These are phyloP conservation scores for Dinomys branickii DNA, from an alignment of 2,113 vertebrate genomes.

Conservation along the genomic window DNA sequence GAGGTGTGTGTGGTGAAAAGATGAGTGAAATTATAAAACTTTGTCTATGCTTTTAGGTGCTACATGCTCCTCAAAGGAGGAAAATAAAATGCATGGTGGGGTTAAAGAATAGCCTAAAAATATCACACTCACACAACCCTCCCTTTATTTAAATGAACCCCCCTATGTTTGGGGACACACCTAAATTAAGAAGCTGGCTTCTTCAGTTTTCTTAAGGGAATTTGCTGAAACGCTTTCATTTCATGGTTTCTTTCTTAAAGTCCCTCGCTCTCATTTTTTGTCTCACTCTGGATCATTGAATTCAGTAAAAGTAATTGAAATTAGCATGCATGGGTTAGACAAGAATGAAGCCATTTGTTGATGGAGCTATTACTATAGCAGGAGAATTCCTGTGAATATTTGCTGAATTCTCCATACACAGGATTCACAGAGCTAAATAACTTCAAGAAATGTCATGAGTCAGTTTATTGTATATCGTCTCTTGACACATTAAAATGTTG, in stretches of 20 bases:
- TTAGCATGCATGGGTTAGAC: not conserved
- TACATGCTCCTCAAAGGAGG: not conserved
- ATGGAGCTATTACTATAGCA: not conserved
- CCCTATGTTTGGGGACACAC: not conserved
- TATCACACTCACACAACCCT: not conserved
- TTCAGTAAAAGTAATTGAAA: not conserved
- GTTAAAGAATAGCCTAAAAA: not conserved
- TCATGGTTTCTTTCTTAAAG: slow-evolving; percentile 8
- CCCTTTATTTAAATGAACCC: not conserved
- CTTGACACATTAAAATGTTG: not conserved
- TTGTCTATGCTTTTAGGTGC: not conserved
- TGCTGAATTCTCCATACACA: not conserved
- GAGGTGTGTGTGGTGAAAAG: not conserved
- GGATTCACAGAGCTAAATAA: not conserved
- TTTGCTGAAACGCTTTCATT: slow-evolving; percentile 15
- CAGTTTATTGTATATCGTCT: not conserved
- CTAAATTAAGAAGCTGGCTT: not conserved
- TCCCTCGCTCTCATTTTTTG: not conserved
- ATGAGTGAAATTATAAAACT: not conserved
- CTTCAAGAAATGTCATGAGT: not conserved
- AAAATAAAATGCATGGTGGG: not conserved
- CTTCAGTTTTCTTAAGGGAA: not conserved
- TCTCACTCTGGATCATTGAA: not conserved
- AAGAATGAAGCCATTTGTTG: not conserved
- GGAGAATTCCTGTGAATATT: not conserved